Evolutionary conservation across 2,797 vertebrate genomes (phyloP), one percentile per base, ranked within the genome.

Genomic region (Aselliscus stoliczkanus): DNA sequence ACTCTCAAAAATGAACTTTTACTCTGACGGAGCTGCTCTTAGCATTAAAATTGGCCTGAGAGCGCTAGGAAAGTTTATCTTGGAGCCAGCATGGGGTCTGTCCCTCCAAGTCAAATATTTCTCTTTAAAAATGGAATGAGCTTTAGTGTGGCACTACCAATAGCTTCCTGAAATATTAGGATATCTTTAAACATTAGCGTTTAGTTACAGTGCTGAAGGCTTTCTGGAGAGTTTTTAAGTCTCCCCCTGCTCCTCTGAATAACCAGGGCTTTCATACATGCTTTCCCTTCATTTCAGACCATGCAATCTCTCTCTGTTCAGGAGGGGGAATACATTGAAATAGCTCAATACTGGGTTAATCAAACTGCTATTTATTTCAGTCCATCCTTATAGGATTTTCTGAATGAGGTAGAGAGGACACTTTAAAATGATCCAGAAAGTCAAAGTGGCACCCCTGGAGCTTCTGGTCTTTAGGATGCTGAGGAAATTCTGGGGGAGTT

Each of bases 61-160:
- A 97, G 97, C 98, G 98, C 98, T 92, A 97, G 93, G 97, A 98
- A 98, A 98, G 98, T 98, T 98, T 98, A 98, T 98, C 98, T 98
- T 98, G 98, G 98, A 98, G 97, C 96, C 97, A 95, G 91, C 95
- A 97, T 80, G 98, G 96, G 97, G 96, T 97, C 97, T 17, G 72
- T 92, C 98, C 97, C 98, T 98, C 98, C 98, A 98, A 98, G 98
- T 98, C 98, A 98, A 99, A 98, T 98, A 98, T 98, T 98, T 98
- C 98, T 97, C 97, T 98, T 98, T 97, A 98, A 97, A 98, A 98
- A 96, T 88, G 97, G 97, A 98, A 97, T 97, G 97, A 98, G 97
- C 96, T 98, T 97, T 96, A 98, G 97, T 92, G 96, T 97, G 97
- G 97, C 97, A 97, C 97, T 98, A 97, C 96, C 98, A 98, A 98